Base-by-base conservation (phyloP, 2,888 invertebrate species). In the Temnothorax unifasciatus region DNA sequence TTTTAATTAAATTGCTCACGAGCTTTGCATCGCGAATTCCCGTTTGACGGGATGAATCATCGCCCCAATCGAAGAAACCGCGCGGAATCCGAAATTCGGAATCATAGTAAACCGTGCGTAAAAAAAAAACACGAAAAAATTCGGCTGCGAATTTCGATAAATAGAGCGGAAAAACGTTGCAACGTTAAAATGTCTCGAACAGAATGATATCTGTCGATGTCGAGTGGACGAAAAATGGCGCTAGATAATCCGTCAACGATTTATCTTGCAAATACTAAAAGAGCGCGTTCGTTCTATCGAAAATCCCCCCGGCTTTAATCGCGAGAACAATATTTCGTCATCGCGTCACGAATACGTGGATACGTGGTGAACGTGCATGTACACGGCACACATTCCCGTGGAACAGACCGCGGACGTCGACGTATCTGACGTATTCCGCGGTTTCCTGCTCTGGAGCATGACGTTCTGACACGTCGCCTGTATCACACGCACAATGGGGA, bases 391-490 rank as follows among this genome's bases (percentile, higher is more conserved):
- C 71, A 63, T 44, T 52, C 71, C 47, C 44, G 29, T 11, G 38
- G n/a, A 34, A 50, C 21, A 11, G 9, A 0, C 44, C 38, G 25
- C 13, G 41, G n/a, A 68, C 68, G 68, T 54, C 54, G 44, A 61
- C 52, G 63, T 83, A 29, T 79, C 69, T 21, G 54, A 25, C 25
- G 15, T 52, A 44, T 68, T 63, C 79, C 54, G 69, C 54, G 71
- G 71, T 81, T 84, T 84, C 71, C 79, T 63, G 79, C 63, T 54
- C 64, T 44, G 71, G 41, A 54, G 47, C 25, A 13, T 64, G 69
- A 79, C 79, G 50, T 69, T 63, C 63, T 69, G 79, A 84, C 69
- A 64, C 54, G 69, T 25, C 63, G 71, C 52, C 57, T 81, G 18
- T 79, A 41, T 41, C 52, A 44, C 6, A 29, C 57, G 38, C 47